Conservation (phyloP, 23 tunicate species). For the Phallusia fumigata region DNA sequence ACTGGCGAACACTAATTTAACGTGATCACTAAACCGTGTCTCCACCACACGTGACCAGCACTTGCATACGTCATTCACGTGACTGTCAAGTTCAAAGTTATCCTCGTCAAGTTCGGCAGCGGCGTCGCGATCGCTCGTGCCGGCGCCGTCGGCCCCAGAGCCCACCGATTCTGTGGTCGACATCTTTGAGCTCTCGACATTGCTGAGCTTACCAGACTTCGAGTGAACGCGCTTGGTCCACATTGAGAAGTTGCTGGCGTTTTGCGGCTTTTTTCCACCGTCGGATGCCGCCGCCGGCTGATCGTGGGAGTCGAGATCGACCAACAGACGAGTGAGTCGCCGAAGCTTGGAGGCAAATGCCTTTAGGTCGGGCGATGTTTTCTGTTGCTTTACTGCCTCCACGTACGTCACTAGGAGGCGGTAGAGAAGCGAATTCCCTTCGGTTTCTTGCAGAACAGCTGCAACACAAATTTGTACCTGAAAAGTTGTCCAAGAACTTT, state of each 20-base stretch:
- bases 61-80: constrained; percentile 28
- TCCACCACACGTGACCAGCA: constrained; percentile 31
- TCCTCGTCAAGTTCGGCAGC: constrained; percentile 24
- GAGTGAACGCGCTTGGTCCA: constrained; percentile 47
- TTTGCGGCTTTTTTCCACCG: background rate
- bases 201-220: background rate
- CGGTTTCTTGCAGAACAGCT: background rate
- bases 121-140: background rate
- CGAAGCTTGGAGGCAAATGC: constrained; percentile 64
- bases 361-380: background rate
- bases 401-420: constrained; percentile 37
- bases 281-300: background rate
- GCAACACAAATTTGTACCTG: too few species aligned
- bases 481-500: too few species aligned
- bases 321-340: constrained; percentile 47
- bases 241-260: background rate
- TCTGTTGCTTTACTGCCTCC: constrained; percentile 19
- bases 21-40: background rate
- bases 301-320: constrained; percentile 65
- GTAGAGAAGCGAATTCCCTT: background rate
- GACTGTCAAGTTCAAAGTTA: constrained; percentile 12
- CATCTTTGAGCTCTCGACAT: constrained; percentile 2
- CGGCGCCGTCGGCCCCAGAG: background rate
- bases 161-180: constrained; percentile 18
- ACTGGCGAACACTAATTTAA: background rate